Conservation (phyloP, 2,888 invertebrate species). For the Sminthurinus aureus region DNA sequence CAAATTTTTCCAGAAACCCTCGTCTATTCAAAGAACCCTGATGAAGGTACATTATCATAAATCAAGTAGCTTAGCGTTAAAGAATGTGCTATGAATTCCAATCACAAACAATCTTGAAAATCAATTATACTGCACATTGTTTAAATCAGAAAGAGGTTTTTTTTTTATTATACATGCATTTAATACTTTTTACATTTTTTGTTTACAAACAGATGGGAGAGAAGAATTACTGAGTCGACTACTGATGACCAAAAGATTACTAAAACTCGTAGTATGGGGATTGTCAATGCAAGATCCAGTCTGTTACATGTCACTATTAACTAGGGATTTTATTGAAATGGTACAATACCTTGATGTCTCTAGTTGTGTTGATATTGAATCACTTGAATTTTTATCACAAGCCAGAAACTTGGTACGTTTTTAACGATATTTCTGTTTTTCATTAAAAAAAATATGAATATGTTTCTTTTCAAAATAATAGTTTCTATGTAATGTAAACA, state of each 20-base stretch:
- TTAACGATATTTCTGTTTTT: background rate
- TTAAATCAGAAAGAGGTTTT: no score
- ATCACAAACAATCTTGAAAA: no score
- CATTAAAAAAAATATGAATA: background rate
- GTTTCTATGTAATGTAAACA: no score
- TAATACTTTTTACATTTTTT: background rate
- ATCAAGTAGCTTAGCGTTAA: background rate
- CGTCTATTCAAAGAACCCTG: conserved; percentile 29
- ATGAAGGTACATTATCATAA: conserved; percentile 15
- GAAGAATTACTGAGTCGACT: conserved; percentile 38
- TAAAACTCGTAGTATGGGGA: conserved; percentile 69
- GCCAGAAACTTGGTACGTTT: conserved; percentile 64
- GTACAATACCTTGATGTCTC: conserved; percentile 78
- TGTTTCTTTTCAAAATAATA: background rate
- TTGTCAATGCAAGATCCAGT: conserved; percentile 51
- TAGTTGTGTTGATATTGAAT: conserved; percentile 71
- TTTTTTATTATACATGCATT: background rate
- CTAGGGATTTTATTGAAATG: conserved; percentile 63
- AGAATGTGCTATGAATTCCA: background rate
- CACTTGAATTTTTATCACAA: conserved; percentile 73
- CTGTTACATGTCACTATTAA: conserved; percentile 43
- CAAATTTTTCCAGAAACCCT: conserved; percentile 67
- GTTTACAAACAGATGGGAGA: conserved; percentile 7
- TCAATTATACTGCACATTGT: no score
- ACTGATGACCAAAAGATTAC: conserved; percentile 52